phyloP scores from a whole-genome alignment of 2,888 invertebrate genomes.

The Chymomyza procnemis region DNA sequence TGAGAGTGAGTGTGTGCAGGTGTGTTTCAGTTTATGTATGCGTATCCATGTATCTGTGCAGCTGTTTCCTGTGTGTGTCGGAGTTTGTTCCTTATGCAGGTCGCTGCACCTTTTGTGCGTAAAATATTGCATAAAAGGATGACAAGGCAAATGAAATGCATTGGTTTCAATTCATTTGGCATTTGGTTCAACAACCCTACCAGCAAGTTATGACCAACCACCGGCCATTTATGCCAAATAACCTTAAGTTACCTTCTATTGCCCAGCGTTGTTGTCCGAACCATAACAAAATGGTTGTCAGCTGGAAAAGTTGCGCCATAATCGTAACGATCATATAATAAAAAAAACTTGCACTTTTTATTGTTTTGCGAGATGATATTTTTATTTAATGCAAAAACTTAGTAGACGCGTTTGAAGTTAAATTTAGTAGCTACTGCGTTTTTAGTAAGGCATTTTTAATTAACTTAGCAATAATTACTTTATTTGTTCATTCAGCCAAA shows the following conservation, averaged over 20 bases:
- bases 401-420: too few relatives aligned
- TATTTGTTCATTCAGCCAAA: too few relatives aligned
- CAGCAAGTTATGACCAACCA: background rate
- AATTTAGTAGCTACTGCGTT: too few relatives aligned
- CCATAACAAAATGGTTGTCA: background rate
- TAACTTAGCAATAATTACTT: too few relatives aligned
- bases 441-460: too few relatives aligned
- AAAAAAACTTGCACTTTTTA: background rate
- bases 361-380: too few relatives aligned
- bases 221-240: background rate
- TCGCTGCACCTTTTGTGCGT: constrained; percentile 44
- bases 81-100: constrained; percentile 27
- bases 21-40: background rate
- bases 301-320: background rate
- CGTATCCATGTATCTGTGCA: constrained; percentile 11
- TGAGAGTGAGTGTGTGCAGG: constrained; percentile 12
- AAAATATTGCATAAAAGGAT: background rate
- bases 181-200: constrained; percentile 40
- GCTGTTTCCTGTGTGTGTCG: constrained; percentile 35
- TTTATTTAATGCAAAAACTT: too few relatives aligned
- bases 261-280: background rate
- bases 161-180: constrained; percentile 38
- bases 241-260: background rate
- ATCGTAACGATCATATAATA: background rate
- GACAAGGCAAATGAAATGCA: constrained; percentile 32